phyloP scores from a whole-genome alignment of 1,140 invertebrate genomes.

The Acyrthosiphon pisum region DNA sequence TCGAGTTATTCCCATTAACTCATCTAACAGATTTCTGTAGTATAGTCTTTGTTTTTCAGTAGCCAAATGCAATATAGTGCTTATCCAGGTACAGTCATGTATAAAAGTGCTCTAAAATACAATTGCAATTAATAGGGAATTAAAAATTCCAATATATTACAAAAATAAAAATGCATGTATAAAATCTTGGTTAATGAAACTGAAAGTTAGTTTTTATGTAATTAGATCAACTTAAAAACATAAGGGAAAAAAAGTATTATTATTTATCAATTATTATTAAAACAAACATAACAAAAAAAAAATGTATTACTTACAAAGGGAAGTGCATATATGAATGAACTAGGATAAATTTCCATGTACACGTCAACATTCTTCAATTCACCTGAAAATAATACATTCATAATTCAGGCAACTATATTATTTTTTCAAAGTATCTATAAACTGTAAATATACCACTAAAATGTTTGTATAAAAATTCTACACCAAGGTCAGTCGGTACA shows the following conservation, averaged over 20 bases:
- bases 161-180: neutral
- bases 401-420: neutral
- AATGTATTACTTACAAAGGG: neutral
- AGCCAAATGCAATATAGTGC: neutral
- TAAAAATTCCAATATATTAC: neutral
- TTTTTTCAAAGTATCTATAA: neutral
- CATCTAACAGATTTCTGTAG: constrained; percentile 19
- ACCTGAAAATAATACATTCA: neutral
- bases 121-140: neutral
- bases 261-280: neutral
- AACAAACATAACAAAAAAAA: neutral
- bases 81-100: constrained; percentile 30
- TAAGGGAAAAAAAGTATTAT: neutral
- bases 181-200: neutral
- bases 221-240: neutral
- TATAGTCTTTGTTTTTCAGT: neutral
- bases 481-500: constrained; percentile 86
- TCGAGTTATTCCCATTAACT: constrained; percentile 25
- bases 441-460: constrained; percentile 70
- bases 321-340: neutral
- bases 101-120: neutral
- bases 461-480: constrained; percentile 75
- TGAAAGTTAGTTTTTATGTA: neutral
- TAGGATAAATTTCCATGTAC: neutral
- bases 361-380: constrained; percentile 25